These are phyloP conservation scores for Dascillus cervinus DNA, from an alignment of 2,888 invertebrate species.

Conservation along the genomic window DNA sequence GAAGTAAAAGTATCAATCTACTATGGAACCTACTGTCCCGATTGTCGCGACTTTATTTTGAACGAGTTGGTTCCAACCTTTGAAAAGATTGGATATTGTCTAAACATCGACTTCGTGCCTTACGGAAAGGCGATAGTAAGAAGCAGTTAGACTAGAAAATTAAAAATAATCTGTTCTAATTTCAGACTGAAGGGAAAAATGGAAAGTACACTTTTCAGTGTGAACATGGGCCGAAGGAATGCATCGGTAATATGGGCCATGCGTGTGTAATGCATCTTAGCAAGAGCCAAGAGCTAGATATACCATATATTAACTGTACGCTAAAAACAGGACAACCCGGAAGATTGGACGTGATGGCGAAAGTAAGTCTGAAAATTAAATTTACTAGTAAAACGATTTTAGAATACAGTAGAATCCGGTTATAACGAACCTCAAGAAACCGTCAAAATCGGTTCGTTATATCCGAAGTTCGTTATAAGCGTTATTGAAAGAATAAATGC, in stretches of 20 bases:
- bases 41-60: slow-evolving; percentile 43
- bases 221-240: slow-evolving; percentile 47
- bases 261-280: slow-evolving; percentile 43
- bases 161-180: no score
- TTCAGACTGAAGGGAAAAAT: slow-evolving; percentile 15
- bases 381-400: no score
- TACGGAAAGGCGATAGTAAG: slow-evolving; percentile 47
- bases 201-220: slow-evolving; percentile 38
- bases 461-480: no score
- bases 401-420: no score
- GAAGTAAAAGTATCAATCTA: slow-evolving; percentile 40
- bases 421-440: no score
- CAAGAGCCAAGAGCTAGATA: slow-evolving; percentile 20
- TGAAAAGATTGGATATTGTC: slow-evolving; percentile 5
- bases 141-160: background rate
- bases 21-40: slow-evolving; percentile 48
- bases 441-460: no score
- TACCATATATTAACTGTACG: slow-evolving; percentile 38
- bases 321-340: slow-evolving; percentile 31
- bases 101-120: slow-evolving; percentile 39
- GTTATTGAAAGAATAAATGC: no score
- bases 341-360: slow-evolving; percentile 15
- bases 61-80: slow-evolving; percentile 37
- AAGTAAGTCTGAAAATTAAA: no score
- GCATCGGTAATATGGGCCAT: slow-evolving; percentile 46